These are phyloP conservation scores for Agrenia bidenticulata DNA, from an alignment of 2,888 invertebrate species.

Conservation along the genomic window DNA sequence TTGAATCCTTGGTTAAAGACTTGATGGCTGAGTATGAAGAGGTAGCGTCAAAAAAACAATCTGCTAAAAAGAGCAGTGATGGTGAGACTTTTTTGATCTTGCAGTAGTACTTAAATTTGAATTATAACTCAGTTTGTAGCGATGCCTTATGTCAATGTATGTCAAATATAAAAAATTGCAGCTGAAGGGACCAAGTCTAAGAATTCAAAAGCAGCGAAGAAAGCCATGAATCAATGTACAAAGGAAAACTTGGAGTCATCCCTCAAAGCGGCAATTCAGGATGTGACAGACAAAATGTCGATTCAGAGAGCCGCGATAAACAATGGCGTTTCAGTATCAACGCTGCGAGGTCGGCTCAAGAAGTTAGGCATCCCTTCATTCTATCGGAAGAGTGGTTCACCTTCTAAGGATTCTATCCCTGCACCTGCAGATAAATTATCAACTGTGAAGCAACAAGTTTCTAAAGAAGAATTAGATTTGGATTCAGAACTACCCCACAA, in stretches of 20 bases:
- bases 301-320: slow-evolving; percentile 22
- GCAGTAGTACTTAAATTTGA: background rate
- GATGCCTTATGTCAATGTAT: background rate
- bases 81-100: too few species aligned
- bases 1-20: background rate
- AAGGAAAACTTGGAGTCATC: slow-evolving; percentile 19
- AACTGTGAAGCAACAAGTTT: too few species aligned
- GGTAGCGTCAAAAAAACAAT: background rate
- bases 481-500: too few species aligned
- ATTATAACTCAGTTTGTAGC: too few species aligned
- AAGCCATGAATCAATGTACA: slow-evolving; percentile 7
- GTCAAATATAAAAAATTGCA: background rate
- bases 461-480: too few species aligned
- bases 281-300: slow-evolving; percentile 16
- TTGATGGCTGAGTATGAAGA: slow-evolving; percentile 9
- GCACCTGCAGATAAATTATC: too few species aligned
- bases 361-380: background rate
- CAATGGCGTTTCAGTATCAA: slow-evolving; percentile 24
- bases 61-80: background rate
- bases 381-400: background rate
- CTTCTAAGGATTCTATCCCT: too few species aligned
- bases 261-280: slow-evolving; percentile 20
- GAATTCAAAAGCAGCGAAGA: background rate
- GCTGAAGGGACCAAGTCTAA: background rate
- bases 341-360: slow-evolving; percentile 26